Conservation (phyloP, 1,140 invertebrate genomes). For the Diachasma alloeum region DNA sequence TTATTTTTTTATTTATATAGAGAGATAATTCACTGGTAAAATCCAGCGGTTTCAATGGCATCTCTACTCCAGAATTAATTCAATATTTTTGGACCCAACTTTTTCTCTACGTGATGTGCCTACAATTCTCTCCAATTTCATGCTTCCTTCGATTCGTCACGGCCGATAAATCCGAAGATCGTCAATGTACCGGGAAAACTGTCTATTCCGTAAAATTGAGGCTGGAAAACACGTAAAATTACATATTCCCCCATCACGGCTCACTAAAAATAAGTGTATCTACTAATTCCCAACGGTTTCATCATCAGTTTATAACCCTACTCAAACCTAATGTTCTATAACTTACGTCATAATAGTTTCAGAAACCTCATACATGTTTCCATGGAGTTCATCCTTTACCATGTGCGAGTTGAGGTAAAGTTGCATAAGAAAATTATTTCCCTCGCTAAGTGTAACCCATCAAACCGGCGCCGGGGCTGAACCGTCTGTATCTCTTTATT, state of each 20-base stretch:
- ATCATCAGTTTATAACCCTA: background rate
- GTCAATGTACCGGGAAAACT: background rate
- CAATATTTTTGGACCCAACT: too few relatives aligned
- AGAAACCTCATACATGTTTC: conserved; percentile 13
- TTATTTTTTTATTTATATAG: too few relatives aligned
- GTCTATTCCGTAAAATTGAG: background rate
- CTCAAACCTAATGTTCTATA: too few relatives aligned
- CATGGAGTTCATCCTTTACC: background rate
- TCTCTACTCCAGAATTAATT: too few relatives aligned
- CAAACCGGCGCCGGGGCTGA: too few relatives aligned
- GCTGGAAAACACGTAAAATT: background rate
- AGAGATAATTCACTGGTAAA: too few relatives aligned
- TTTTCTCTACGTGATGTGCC: too few relatives aligned
- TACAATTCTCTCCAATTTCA: too few relatives aligned
- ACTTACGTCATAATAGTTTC: too few relatives aligned
- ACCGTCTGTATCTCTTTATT: background rate
- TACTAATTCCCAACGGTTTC: background rate
- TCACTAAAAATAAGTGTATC: background rate
- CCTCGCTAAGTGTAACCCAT: too few relatives aligned
- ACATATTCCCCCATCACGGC: background rate
- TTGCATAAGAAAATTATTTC: too few relatives aligned
- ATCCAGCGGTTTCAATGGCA: too few relatives aligned
- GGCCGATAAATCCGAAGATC: background rate
- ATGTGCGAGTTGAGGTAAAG: background rate
- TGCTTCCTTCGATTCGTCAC: background rate